A percentile compares a stretch with the other conserved stretches of the same genome.
Evolutionary conservation across 2,797 vertebrate species (phyloP).

Genomic region (Anabas testudineus): DNA sequence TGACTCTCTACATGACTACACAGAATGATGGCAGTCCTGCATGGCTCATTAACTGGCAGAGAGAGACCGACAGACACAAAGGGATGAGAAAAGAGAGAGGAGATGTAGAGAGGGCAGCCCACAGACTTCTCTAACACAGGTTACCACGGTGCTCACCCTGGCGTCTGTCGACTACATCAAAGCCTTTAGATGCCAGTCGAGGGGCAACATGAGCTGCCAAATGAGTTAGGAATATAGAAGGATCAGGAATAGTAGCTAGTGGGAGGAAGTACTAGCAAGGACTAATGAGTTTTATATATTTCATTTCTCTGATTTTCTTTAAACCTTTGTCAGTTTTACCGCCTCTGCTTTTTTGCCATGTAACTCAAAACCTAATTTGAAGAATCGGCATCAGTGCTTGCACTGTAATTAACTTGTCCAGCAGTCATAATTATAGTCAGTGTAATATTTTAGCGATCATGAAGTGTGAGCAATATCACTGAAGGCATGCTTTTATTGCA

Average conservation of each 20-base stretch:
- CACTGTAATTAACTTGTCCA: constrained; percentile 42
- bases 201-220: constrained; percentile 88
- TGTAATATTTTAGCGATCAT: constrained; percentile 26
- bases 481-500: background rate
- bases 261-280: constrained; percentile 14
- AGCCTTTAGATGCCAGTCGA: constrained; percentile 91
- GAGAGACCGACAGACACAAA: constrained; percentile 66
- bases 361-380: constrained; percentile 29
- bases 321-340: constrained; percentile 35
- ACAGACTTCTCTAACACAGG: constrained; percentile 83
- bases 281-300: constrained; percentile 18
- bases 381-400: background rate
- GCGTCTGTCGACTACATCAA: constrained; percentile 92
- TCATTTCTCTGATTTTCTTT: constrained; percentile 27
- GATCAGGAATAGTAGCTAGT: constrained; percentile 67
- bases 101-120: constrained; percentile 71
- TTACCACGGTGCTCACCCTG: constrained; percentile 87
- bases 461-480: background rate
- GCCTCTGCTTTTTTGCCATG: constrained; percentile 18
- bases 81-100: constrained; percentile 49
- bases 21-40: constrained; percentile 64
- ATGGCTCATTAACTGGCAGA: constrained; percentile 87
- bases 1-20: constrained; percentile 68
- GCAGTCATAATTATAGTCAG: constrained; percentile 1
- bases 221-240: constrained; percentile 83